These are phyloP conservation scores for Phocoena phocoena DNA, from an alignment of 2,113 vertebrate species.

Conservation along the genomic window DNA sequence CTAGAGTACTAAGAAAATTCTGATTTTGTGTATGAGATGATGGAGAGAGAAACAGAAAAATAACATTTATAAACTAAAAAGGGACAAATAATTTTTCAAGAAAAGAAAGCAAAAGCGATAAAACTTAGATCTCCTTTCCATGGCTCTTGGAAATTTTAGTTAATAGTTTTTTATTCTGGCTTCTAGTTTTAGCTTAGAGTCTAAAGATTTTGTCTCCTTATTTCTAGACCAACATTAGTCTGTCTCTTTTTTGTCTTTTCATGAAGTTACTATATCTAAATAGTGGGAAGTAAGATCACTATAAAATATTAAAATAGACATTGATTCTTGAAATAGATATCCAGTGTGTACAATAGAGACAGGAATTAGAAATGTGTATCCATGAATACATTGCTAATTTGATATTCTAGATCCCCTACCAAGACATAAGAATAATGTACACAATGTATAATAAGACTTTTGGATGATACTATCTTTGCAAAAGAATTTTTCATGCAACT, in stretches of 20 bases:
- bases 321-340: not conserved
- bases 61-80: not conserved
- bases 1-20: not conserved
- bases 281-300: not conserved
- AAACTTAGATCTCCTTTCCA: not conserved
- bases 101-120: not conserved
- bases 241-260: not conserved
- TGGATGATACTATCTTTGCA: not conserved
- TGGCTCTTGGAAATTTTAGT: conserved; percentile 15
- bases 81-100: not conserved
- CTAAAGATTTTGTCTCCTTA: not conserved
- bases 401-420: not conserved
- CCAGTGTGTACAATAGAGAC: not conserved
- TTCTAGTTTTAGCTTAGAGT: conserved; percentile 11
- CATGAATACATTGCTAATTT: not conserved
- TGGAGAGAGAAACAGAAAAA: not conserved
- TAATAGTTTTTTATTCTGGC: not conserved
- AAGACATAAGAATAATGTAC: not conserved
- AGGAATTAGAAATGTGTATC: not conserved
- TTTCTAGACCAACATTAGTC: not conserved
- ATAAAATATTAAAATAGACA: conserved; percentile 20
- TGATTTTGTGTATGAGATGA: not conserved
- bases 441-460: not conserved
- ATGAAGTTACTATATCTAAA: not conserved
- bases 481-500: not conserved